Base-by-base conservation (phyloP, 2,797 vertebrate genomes). In the Sebastes hubbsi region DNA sequence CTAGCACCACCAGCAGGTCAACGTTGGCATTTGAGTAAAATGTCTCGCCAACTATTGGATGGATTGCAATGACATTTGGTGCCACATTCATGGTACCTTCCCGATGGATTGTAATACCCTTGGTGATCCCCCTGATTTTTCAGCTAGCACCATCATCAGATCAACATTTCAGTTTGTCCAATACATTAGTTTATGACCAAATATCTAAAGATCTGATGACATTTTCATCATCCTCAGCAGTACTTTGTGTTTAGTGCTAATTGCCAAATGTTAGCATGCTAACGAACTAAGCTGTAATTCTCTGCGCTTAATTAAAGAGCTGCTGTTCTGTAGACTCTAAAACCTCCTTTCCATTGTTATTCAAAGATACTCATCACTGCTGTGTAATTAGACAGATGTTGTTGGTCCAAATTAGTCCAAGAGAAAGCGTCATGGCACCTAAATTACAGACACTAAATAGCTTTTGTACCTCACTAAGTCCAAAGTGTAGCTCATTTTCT, bases 371-470 rank as follows among this genome's bases (percentile, higher is more conserved):
- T 30, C 58, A 12, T 55, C 25, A 59, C 16, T 66, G 14, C 25
- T 78, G 46, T 78, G 25, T 67, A 74, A 73, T 80, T n/a, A 42
- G 32, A 72, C 34, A 66, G 73, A 77, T 83, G 24, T 24, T 52
- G 34, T 38, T 67, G 49, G 67, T 67, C 69, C 16, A 65, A 77
- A 81, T 54, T 38, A 3, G 55, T 65, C n/a, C 80, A 75, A 78
- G 64, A 59, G n/a, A 63, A 70, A 30, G 69, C 67, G n/a, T 74
- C 25, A 52, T 69, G 38, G 75, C 55, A 29, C 49, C 80, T 54
- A 22, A 54, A 85, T 78, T 64, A 27, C 12, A 75, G 70, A 63
- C 25, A 52, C 56, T 61, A 61, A 85, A 87, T 73, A 67, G 80
- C 46, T 87, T 85, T 77, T 68, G 63, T 80, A 60, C 30, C 29